A percentile compares a stretch with the other conserved stretches of the same genome.
Conservation (phyloP, 2,888 invertebrate species). For the Alviniconcha strummeri region DNA sequence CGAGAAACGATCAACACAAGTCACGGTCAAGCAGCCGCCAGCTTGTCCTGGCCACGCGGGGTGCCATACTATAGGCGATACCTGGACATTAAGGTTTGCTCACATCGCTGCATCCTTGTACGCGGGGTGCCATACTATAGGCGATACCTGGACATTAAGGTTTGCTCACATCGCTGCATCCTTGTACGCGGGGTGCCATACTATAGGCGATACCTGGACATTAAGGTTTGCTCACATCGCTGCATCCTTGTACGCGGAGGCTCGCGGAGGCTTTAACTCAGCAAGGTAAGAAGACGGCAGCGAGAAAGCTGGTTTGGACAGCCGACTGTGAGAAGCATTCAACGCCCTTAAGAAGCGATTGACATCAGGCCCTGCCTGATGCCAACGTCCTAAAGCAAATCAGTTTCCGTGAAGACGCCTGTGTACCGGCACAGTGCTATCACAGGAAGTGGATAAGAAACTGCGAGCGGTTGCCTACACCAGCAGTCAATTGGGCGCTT, state of each 20-base stretch:
- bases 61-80: too few relatives aligned
- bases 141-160: background rate
- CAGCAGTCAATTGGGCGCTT: conserved; percentile 38
- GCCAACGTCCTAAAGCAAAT: too few relatives aligned
- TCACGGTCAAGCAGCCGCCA: too few relatives aligned
- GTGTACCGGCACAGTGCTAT: conserved; percentile 43
- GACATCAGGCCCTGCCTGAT: too few relatives aligned
- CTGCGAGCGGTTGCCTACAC: conserved; percentile 42
- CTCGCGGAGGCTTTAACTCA: background rate
- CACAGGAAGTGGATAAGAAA: conserved; percentile 42
- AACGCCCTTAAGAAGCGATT: too few relatives aligned
- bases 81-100: background rate
- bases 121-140: too few relatives aligned
- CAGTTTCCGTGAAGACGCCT: too few relatives aligned
- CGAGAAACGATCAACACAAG: too few relatives aligned
- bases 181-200: background rate
- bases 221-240: conserved; percentile 19
- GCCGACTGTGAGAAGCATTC: too few relatives aligned
- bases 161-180: conserved; percentile 20
- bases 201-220: too few relatives aligned
- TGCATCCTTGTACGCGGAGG: background rate
- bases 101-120: conserved; percentile 16
- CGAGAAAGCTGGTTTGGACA: background rate
- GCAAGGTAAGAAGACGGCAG: background rate
- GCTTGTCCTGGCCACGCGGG: too few relatives aligned